Conservation (phyloP, 2,113 vertebrate species). For the Oncorhynchus keta region DNA sequence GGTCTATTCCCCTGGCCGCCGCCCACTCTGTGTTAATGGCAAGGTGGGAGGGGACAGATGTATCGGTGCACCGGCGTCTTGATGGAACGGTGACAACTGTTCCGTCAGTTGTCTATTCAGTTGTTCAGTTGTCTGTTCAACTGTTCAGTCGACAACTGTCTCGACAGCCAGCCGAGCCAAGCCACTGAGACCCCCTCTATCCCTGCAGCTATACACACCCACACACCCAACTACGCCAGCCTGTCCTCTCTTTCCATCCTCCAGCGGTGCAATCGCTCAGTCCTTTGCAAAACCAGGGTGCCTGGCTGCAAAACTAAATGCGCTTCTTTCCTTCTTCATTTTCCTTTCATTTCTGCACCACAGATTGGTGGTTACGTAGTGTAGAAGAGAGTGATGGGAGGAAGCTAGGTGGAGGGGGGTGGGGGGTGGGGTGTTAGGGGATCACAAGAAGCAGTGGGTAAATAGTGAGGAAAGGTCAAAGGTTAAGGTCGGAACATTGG, state of each 20-base stretch:
- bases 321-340: too few relatives aligned
- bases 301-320: too few relatives aligned
- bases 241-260: not conserved
- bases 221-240: not conserved
- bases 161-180: not conserved
- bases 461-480: constrained; percentile 47
- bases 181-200: constrained; percentile 5
- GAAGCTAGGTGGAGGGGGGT: not conserved
- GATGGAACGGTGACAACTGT: too few relatives aligned
- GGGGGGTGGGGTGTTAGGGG: not conserved
- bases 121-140: too few relatives aligned
- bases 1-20: constrained; percentile 53
- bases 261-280: not conserved
- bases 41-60: constrained; percentile 43
- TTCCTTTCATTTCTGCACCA: too few relatives aligned
- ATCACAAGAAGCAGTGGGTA: not conserved
- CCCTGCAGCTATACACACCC: not conserved
- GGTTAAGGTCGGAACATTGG: constrained; percentile 43
- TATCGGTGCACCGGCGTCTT: constrained; percentile 24
- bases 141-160: constrained; percentile 18
- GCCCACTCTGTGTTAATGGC: constrained; percentile 56
- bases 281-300: too few relatives aligned
- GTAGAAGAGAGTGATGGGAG: not conserved
- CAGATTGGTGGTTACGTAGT: not conserved
- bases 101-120: too few relatives aligned